These are phyloP conservation scores for Saimiri boliviensis DNA, from an alignment of 2,113 vertebrate species.

Conservation along the genomic window DNA sequence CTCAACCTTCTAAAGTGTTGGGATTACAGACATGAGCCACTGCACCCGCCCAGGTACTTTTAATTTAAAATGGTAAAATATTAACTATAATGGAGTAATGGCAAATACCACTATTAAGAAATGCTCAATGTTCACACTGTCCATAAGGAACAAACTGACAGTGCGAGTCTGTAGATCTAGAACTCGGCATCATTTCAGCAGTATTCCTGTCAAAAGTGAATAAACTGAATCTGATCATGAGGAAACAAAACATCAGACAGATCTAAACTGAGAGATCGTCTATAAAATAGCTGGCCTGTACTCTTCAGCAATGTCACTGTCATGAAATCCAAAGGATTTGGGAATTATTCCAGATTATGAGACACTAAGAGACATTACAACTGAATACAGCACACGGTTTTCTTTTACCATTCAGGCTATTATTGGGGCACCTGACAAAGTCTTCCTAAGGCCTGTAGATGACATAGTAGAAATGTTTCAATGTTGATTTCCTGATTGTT, in stretches of 20 bases:
- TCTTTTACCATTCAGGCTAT: not conserved
- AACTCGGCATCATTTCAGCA: not conserved
- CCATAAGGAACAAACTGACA: not conserved
- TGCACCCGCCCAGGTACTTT: no score
- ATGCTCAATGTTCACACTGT: not conserved
- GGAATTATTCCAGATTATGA: not conserved
- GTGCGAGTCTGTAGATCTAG: not conserved
- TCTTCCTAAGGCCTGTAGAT: not conserved
- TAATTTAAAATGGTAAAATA: no score
- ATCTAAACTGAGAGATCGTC: not conserved
- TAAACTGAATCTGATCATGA: not conserved
- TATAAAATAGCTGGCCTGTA: not conserved
- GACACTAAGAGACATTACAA: not conserved
- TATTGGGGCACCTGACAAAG: conserved; percentile 35
- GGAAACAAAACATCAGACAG: not conserved
- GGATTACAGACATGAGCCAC: no score
- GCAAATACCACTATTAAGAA: not conserved
- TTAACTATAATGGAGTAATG: not conserved
- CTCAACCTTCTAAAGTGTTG: no score
- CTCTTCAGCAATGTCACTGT: not conserved
- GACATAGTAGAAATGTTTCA: not conserved
- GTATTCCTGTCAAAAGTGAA: not conserved
- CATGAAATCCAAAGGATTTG: not conserved
- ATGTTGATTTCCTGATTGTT: not conserved
- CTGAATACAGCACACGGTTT: not conserved